phyloP scores from a whole-genome alignment of 2,797 vertebrate genomes.

The Cyprinella venusta region DNA sequence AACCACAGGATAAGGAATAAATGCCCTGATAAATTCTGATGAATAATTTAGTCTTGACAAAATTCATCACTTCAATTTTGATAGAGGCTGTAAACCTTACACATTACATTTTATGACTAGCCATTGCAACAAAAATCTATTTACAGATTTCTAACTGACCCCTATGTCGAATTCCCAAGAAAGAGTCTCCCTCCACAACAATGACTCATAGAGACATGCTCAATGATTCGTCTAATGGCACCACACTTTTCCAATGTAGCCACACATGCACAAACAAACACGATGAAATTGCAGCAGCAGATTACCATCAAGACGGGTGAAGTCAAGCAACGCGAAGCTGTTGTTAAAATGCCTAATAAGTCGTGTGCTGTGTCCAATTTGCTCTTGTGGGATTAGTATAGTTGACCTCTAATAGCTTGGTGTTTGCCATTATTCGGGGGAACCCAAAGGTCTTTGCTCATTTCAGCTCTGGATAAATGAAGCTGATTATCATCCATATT shows the following conservation, averaged over 20 bases:
- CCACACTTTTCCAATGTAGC: conserved; percentile 14
- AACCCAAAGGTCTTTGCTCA: conserved; percentile 70
- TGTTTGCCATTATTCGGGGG: conserved; percentile 66
- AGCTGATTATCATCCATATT: conserved; percentile 74
- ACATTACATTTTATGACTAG: conserved; percentile 36
- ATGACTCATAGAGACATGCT: conserved; percentile 29
- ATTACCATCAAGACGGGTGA: conserved; percentile 52
- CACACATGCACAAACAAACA: conserved; percentile 40
- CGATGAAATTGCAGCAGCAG: conserved; percentile 30
- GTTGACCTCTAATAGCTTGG: conserved; percentile 64
- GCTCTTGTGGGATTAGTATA: conserved; percentile 54
- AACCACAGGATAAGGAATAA: conserved; percentile 35
- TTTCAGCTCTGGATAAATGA: conserved; percentile 71
- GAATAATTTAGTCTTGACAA: conserved; percentile 45
- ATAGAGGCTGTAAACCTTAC: conserved; percentile 34
- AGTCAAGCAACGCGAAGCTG: conserved; percentile 51
- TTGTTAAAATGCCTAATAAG: conserved; percentile 53
- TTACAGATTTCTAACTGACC: conserved; percentile 55
- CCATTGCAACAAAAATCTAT: conserved; percentile 48
- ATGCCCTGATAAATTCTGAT: conserved; percentile 38
- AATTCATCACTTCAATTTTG: conserved; percentile 35
- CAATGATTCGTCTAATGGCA: conserved; percentile 49
- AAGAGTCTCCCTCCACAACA: conserved; percentile 38
- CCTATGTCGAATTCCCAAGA: conserved; percentile 46
- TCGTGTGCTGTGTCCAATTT: conserved; percentile 61